A percentile compares a stretch with the other conserved stretches of the same genome.
Evolutionary conservation across 2,888 invertebrate genomes (phyloP).

Genomic region (Blastobasis adustella): DNA sequence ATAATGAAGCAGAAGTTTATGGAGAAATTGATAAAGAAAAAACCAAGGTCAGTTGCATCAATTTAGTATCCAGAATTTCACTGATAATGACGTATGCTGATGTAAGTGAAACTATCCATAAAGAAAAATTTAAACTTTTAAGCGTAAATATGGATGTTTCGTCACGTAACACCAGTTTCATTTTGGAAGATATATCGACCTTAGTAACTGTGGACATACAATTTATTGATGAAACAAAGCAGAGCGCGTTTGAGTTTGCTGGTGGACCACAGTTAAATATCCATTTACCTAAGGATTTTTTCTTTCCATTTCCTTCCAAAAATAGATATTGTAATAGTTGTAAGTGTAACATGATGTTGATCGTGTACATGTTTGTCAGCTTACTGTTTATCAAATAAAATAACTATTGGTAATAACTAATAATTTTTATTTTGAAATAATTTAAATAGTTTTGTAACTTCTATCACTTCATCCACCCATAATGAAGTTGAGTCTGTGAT

Average conservation of each 20-base stretch:
- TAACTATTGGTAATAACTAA: slow-evolving; percentile 55
- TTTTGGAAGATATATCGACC: slow-evolving; percentile 32
- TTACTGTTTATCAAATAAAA: slow-evolving; percentile 49
- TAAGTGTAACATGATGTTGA: slow-evolving; percentile 4
- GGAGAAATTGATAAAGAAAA: slow-evolving; percentile 34
- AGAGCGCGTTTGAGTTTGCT: slow-evolving; percentile 50
- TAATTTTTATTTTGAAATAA: slow-evolving; percentile 70
- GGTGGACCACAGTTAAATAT: slow-evolving; percentile 78
- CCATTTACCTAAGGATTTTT: slow-evolving; percentile 82
- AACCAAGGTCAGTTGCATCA: slow-evolving; percentile 41
- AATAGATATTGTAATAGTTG: slow-evolving; percentile 23
- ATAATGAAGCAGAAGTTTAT: slow-evolving; percentile 22
- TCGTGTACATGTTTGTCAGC: slow-evolving; percentile 1
- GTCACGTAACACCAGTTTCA: slow-evolving; percentile 36
- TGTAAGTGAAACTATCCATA: slow-evolving; percentile 20
- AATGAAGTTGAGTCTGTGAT: slow-evolving; percentile 47
- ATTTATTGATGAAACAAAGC: slow-evolving; percentile 52
- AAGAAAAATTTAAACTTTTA: slow-evolving; percentile 40
- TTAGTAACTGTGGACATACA: slow-evolving; percentile 47
- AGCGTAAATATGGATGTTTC: slow-evolving; percentile 26
- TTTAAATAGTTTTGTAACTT: slow-evolving; percentile 68
- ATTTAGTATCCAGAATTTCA: slow-evolving; percentile 42
- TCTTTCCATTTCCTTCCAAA: slow-evolving; percentile 77
- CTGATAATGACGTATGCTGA: slow-evolving; percentile 40
- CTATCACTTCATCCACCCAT: slow-evolving; percentile 59